Percentiles rank a stretch among this genome's conserved stretches.
phyloP scores from a whole-genome alignment of 2,888 invertebrate species.

The Arctia plantaginis region DNA sequence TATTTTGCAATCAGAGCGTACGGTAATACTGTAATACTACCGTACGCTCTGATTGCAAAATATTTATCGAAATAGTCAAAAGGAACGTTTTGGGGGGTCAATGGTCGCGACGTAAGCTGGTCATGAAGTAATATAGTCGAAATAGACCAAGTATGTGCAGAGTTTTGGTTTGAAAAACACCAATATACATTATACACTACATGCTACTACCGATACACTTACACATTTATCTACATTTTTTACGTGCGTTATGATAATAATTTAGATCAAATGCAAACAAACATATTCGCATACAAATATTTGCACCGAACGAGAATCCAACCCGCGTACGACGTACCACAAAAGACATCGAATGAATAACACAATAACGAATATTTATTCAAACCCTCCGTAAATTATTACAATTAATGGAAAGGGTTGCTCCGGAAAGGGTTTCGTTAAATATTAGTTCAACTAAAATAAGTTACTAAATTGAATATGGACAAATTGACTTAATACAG shows the following conservation, averaged over 20 bases:
- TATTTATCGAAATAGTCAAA: too few relatives aligned
- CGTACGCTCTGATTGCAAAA: too few relatives aligned
- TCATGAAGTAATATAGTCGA: too few relatives aligned
- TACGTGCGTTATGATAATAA: background rate
- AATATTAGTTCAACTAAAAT: slow-evolving; percentile 27
- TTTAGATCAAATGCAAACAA: background rate
- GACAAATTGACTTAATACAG: slow-evolving; percentile 31
- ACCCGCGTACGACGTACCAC: background rate
- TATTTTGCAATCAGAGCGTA: too few relatives aligned
- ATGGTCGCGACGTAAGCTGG: too few relatives aligned
- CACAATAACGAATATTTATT: background rate
- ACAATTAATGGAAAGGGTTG: slow-evolving; percentile 28
- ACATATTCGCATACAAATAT: background rate
- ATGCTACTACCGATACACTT: too few relatives aligned
- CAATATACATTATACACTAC: too few relatives aligned
- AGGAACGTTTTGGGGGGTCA: too few relatives aligned
- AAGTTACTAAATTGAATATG: slow-evolving; percentile 31
- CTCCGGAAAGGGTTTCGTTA: slow-evolving; percentile 19
- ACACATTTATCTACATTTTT: too few relatives aligned
- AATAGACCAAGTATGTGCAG: too few relatives aligned
- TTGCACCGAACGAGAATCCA: background rate
- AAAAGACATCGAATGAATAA: background rate
- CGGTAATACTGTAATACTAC: too few relatives aligned
- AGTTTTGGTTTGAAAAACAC: too few relatives aligned
- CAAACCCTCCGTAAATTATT: slow-evolving; percentile 19